Evolutionary conservation across 2,888 invertebrate genomes (phyloP).

Genomic region (Orthosia gracilis): DNA sequence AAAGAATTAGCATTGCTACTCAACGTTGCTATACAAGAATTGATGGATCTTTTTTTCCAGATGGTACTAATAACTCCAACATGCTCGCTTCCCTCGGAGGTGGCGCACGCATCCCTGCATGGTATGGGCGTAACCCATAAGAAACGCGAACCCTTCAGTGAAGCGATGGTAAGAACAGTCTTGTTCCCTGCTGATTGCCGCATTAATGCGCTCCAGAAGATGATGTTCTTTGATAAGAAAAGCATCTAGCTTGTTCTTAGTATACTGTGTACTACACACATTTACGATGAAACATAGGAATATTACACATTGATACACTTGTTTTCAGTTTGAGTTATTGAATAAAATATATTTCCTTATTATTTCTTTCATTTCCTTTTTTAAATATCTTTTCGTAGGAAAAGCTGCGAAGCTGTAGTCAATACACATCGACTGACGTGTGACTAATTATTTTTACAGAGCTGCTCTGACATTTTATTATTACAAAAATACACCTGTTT

Average conservation of each 20-base stretch:
- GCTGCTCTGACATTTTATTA: background rate
- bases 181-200: constrained; percentile 68
- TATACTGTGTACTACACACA: too few species aligned
- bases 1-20: too few species aligned
- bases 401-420: background rate
- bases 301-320: too few species aligned
- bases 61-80: constrained; percentile 81
- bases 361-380: too few species aligned
- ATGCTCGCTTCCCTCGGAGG: constrained; percentile 78
- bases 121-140: constrained; percentile 78
- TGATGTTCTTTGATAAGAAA: constrained; percentile 21
- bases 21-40: too few species aligned
- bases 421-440: background rate
- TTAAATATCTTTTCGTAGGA: too few species aligned
- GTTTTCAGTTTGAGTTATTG: too few species aligned
- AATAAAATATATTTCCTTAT: too few species aligned
- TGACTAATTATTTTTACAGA: background rate
- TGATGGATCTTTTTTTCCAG: constrained; percentile 65
- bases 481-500: background rate
- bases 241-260: background rate
- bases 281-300: too few species aligned
- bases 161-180: constrained; percentile 52
- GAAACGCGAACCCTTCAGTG: constrained; percentile 65
- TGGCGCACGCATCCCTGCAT: constrained; percentile 81
- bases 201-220: constrained; percentile 19